A percentile compares a stretch with the other conserved stretches of the same genome.
These are phyloP conservation scores for Zingel zingel DNA, from an alignment of 2,113 vertebrate species.

Conservation along the genomic window DNA sequence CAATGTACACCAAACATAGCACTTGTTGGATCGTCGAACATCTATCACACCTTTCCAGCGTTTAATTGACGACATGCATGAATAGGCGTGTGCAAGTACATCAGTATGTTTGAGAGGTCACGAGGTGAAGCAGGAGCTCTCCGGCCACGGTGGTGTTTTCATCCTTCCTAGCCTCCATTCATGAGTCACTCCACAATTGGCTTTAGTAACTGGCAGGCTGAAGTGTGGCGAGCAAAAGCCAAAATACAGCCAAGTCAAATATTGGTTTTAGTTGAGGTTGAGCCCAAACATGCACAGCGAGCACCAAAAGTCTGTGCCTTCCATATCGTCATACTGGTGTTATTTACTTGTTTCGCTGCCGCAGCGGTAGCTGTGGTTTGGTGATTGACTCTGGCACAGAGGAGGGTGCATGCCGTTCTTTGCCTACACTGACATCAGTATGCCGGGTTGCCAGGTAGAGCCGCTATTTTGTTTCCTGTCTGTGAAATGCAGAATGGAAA, in stretches of 20 bases:
- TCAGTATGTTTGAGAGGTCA: conserved; percentile 11
- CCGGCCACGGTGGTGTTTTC: background rate
- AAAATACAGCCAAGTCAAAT: conserved; percentile 48
- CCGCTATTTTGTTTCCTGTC: conserved; percentile 2
- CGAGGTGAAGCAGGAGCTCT: conserved; percentile 7
- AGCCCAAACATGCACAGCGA: conserved; percentile 21
- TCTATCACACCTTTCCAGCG: too few species aligned
- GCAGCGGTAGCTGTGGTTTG: conserved; percentile 50
- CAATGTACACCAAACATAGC: too few species aligned
- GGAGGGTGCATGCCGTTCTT: conserved; percentile 42
- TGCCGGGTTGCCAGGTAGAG: conserved; percentile 26
- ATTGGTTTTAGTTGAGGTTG: conserved; percentile 33
- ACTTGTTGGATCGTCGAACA: too few species aligned
- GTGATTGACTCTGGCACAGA: conserved; percentile 34
- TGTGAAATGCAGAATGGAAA: conserved; percentile 38
- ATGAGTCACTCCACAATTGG: conserved; percentile 32
- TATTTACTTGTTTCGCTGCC: conserved; percentile 30
- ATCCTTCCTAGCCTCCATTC: background rate
- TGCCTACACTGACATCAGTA: conserved; percentile 32
- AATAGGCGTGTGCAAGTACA: background rate
- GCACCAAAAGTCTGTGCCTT: conserved; percentile 29
- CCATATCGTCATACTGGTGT: conserved; percentile 44
- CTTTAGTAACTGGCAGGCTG: conserved; percentile 26
- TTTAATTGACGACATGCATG: background rate
- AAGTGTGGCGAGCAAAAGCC: conserved; percentile 2